A percentile compares a stretch with the other conserved stretches of the same genome.
phyloP scores from a whole-genome alignment of 2,113 vertebrate genomes.

The Clarias gariepinus region DNA sequence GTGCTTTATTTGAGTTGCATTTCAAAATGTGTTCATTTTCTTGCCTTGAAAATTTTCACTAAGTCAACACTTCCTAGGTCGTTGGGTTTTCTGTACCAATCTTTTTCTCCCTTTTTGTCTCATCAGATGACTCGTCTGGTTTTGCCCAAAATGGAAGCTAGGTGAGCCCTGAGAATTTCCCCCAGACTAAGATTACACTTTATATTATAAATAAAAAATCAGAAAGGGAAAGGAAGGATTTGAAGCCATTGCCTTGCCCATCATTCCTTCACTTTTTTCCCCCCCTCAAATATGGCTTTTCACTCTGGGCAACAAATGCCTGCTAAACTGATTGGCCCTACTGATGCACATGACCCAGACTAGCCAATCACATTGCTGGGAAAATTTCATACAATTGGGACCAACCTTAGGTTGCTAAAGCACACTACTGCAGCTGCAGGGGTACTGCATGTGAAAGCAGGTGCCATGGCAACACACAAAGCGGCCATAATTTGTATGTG shows the following conservation, averaged over 20 bases:
- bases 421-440: slow-evolving; percentile 73
- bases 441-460: slow-evolving; percentile 52
- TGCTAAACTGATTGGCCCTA: slow-evolving; percentile 63
- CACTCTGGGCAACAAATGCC: slow-evolving; percentile 58
- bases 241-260: slow-evolving; percentile 24
- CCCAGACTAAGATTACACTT: background rate
- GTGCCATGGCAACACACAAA: slow-evolving; percentile 75
- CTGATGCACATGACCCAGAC: slow-evolving; percentile 53
- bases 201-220: background rate
- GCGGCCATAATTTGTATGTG: slow-evolving; percentile 49
- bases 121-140: slow-evolving; percentile 91
- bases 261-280: slow-evolving; percentile 60
- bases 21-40: background rate
- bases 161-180: slow-evolving; percentile 76
- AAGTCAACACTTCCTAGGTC: slow-evolving; percentile 58
- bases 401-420: slow-evolving; percentile 58
- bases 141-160: slow-evolving; percentile 90
- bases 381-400: slow-evolving; percentile 70
- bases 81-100: slow-evolving; percentile 69
- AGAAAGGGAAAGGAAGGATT: background rate
- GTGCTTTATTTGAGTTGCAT: slow-evolving; percentile 33
- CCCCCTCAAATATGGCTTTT: slow-evolving; percentile 54
- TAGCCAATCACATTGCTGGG: slow-evolving; percentile 61
- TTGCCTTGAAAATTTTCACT: background rate
- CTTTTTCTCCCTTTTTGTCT: background rate